A percentile compares a stretch with the other conserved stretches of the same genome.
Evolutionary conservation across 2,888 invertebrate genomes (phyloP).

Genomic region (Amiota communis): DNA sequence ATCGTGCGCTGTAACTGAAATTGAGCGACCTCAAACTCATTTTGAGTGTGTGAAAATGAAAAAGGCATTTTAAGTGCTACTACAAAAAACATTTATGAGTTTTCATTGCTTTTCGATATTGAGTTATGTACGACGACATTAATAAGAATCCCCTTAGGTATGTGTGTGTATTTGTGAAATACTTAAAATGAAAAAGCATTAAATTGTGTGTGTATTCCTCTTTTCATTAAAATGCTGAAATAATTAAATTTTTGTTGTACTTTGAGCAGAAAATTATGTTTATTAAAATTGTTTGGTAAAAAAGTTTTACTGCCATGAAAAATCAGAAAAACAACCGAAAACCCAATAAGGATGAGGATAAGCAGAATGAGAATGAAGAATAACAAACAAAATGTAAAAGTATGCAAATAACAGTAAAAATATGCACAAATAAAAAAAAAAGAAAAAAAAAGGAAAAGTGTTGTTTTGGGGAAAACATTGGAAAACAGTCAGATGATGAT

Average conservation of each 20-base stretch:
- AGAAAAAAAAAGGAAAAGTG: not conserved
- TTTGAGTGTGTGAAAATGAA: too few species aligned
- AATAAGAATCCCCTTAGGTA: too few species aligned
- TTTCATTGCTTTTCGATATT: too few species aligned
- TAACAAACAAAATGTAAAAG: not conserved
- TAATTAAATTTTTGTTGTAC: constrained; percentile 59
- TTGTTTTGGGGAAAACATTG: too few species aligned
- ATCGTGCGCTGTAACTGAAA: too few species aligned
- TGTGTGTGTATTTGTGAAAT: too few species aligned
- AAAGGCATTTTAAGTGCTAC: too few species aligned
- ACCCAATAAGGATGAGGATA: not conserved
- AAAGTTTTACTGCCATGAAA: constrained; percentile 40
- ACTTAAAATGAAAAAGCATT: constrained; percentile 21
- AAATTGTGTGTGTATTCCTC: not conserved
- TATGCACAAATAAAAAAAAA: not conserved
- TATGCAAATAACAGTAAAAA: not conserved
- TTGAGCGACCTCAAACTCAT: too few species aligned
- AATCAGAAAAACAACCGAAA: not conserved
- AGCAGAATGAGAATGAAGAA: not conserved
- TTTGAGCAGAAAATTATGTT: constrained; percentile 46
- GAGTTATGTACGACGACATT: too few species aligned
- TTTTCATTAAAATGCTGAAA: constrained; percentile 51
- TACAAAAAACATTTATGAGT: too few species aligned
- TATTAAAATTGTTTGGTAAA: constrained; percentile 59
- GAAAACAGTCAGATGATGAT: too few species aligned